Evolutionary conservation across 2,797 vertebrate genomes (phyloP), one percentile per base, ranked within the genome.

Genomic region (Nothura maculosa): DNA sequence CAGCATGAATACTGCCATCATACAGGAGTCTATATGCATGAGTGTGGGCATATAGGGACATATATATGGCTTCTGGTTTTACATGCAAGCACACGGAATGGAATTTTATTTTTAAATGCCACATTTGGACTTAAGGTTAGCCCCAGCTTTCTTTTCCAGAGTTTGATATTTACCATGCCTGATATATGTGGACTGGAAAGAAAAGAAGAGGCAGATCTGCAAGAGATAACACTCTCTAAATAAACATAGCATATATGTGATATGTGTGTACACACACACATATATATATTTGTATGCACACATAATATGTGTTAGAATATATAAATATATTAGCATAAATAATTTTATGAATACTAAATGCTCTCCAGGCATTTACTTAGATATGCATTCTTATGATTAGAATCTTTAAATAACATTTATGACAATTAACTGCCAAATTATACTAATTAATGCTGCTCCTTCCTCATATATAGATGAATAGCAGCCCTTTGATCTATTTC

Each of bases 361-460:
- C 27, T 55, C 42, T 78, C 50, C 45, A 89, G 42, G 42, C 91
- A 92, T 86, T 93, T 88, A 85, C 63, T 84, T 79, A 87, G 60
- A 63, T 70, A 92, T 32, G 64, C 36, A 38, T 48, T 85, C 60
- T 82, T 78, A 86, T 57, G 24, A 91, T 54, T 69, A 74, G 85
- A 96, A 75, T 67, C 34, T 95, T 94, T 85, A 88, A 94, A 60
- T 93, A 91, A 83, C 21, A 83, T 85, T 88, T 78, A 83, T 75
- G 25, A 83, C 77, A 69, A 96, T 84, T 90, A 90, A 87, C 48
- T 80, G 63, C 66, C 84, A 88, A 95, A 96, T 96, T 96, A 95
- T 87, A 97, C 8, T 42, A 94, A 97, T 92, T 96, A 96, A 77
- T 18, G 2, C 90, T 87, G 96, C 91, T 97, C 82, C 81, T 95